A percentile compares a stretch with the other conserved stretches of the same genome.
phyloP scores from a whole-genome alignment of 2,888 invertebrate species.

The Temnothorax rugatulus region DNA sequence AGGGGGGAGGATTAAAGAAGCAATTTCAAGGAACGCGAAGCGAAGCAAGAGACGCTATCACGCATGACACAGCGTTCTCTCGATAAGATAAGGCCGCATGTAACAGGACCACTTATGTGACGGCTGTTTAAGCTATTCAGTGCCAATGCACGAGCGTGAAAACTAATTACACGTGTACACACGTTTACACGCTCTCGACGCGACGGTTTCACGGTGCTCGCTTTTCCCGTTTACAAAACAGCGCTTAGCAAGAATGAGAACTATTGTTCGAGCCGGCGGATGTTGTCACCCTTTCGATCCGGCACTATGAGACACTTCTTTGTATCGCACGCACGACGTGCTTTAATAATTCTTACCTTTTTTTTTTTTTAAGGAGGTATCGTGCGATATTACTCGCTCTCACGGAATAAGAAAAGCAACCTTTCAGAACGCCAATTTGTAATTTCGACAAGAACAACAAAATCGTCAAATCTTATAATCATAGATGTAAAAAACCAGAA shows the following conservation, averaged over 20 bases:
- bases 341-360: slow-evolving; percentile 18
- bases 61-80: slow-evolving; percentile 42
- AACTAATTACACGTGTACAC: slow-evolving; percentile 63
- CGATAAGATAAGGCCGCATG: slow-evolving; percentile 77
- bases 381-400: slow-evolving; percentile 3
- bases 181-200: slow-evolving; percentile 61
- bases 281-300: slow-evolving; percentile 29
- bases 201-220: slow-evolving; percentile 49
- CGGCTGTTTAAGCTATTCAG: slow-evolving; percentile 32
- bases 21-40: slow-evolving; percentile 77
- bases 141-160: slow-evolving; percentile 40
- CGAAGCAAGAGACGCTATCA: slow-evolving; percentile 64
- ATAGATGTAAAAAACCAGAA: not conserved
- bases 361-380: not conserved
- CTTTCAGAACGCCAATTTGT: not conserved
- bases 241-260: slow-evolving; percentile 1
- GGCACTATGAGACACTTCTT: not conserved
- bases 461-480: not conserved
- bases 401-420: not conserved
- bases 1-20: slow-evolving; percentile 66
- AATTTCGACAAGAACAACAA: not conserved
- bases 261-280: slow-evolving; percentile 55
- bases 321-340: not conserved
- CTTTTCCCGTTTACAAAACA: slow-evolving; percentile 63
- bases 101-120: slow-evolving; percentile 60